These are phyloP conservation scores for Hydriomena furcata DNA, from an alignment of 2,888 invertebrate genomes.

Conservation along the genomic window DNA sequence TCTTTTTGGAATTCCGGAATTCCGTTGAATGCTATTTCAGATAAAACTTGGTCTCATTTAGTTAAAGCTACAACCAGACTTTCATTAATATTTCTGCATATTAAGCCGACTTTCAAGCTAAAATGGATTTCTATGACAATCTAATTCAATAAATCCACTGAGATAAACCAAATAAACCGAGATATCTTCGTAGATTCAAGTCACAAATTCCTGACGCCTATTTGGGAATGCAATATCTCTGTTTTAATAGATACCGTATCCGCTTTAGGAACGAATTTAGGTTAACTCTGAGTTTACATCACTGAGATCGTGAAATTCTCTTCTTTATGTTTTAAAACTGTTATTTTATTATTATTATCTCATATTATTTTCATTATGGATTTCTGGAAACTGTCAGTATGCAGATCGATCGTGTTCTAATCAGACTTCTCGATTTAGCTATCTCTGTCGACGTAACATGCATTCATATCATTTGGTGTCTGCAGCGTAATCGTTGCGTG, in stretches of 20 bases:
- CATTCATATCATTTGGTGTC: constrained; percentile 43
- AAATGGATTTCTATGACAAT: constrained; percentile 20
- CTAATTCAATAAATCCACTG: constrained; percentile 34
- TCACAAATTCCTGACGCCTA: constrained; percentile 33
- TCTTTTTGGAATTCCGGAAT: constrained; percentile 13
- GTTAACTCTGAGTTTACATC: constrained; percentile 36
- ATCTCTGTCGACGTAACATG: constrained; percentile 43
- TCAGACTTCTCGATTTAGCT: constrained; percentile 32
- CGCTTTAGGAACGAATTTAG: constrained; percentile 44
- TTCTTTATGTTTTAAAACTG: constrained; percentile 2
- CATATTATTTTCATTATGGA: constrained; percentile 13
- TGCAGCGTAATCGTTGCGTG: constrained; percentile 58
- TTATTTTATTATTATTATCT: constrained; percentile 16
- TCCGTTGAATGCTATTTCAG: constrained; percentile 17
- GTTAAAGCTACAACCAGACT: constrained; percentile 1
- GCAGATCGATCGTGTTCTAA: constrained; percentile 24
- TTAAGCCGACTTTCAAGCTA: constrained; percentile 5
- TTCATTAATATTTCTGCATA: constrained; percentile 7
- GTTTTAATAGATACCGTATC: constrained; percentile 45
- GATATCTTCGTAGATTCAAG: constrained; percentile 32
- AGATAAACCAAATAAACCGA: constrained; percentile 16
- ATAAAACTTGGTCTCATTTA: not conserved
- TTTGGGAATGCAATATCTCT: constrained; percentile 42
- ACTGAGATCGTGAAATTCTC: constrained; percentile 16
- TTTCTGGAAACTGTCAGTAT: constrained; percentile 20